A percentile compares a stretch with the other conserved stretches of the same genome.
Conservation (phyloP, 2,888 invertebrate species). For the Lasioglossum zephyrum region DNA sequence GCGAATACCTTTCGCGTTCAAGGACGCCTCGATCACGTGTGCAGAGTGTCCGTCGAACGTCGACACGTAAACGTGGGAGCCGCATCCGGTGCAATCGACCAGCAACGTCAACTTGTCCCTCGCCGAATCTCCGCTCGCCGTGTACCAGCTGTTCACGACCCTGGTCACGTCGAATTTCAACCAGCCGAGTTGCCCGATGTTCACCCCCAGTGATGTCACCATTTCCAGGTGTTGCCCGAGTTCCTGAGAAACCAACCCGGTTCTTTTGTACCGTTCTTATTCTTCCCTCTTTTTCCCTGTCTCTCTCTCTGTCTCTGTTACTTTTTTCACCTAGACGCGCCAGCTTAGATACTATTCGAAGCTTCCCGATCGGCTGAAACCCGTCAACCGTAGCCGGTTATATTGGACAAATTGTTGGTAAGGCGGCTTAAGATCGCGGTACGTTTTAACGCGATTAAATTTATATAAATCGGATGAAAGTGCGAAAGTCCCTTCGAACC, state of each 20-base stretch:
- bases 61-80: constrained; percentile 89
- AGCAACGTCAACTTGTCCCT: constrained; percentile 90
- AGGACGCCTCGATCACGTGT: constrained; percentile 81
- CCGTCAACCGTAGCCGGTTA: constrained; percentile 54
- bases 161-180: constrained; percentile 93
- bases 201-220: constrained; percentile 84
- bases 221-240: constrained; percentile 81
- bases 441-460: constrained; percentile 55
- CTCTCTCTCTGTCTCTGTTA: background rate
- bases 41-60: constrained; percentile 83
- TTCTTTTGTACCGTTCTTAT: background rate
- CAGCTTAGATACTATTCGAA: constrained; percentile 22
- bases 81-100: constrained; percentile 94
- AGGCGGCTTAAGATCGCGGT: constrained; percentile 53
- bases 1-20: constrained; percentile 79
- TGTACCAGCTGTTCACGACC: constrained; percentile 91
- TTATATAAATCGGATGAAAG: constrained; percentile 51
- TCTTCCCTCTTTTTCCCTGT: background rate
- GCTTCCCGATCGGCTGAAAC: constrained; percentile 56
- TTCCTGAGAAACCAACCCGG: constrained; percentile 74
- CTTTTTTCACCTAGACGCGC: background rate
- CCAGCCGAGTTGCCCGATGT: constrained; percentile 91
- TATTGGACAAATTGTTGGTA: constrained; percentile 56
- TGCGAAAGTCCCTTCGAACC: background rate
- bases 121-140: constrained; percentile 75